Base-by-base conservation (phyloP, 2,888 invertebrate species). In the Dasypolia templi region DNA sequence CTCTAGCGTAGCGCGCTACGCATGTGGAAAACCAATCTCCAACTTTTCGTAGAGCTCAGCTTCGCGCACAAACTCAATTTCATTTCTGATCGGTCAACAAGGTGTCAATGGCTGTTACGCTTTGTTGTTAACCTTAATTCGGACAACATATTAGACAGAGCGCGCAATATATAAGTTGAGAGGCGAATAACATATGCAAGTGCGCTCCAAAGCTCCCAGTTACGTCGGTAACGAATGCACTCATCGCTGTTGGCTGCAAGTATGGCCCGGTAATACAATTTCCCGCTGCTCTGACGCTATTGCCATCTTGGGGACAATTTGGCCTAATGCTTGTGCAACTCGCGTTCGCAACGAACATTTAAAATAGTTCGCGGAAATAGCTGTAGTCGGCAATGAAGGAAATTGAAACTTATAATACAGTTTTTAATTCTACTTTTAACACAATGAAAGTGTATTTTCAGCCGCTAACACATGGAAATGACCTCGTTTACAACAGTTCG, bases 301-400 rank as follows among this genome's bases (percentile, higher is more conserved):
- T 92, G 92, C 94, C 92, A 90, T 94, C 96, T 94, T 92, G 95
- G 95, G 95, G 89, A 94, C 95, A 92, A 94, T 95, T 95, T 93
- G 85, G 90, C 86, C 91, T 94, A 94, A 95, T 95, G 91, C 91
- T 90, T 88, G 87, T 92, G 92, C 93, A 92, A 89, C 86, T 88
- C 81, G 82, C 84, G 85, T 90, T 90, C 88, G 85, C 88, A 90
- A 87, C 86, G 88, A 88, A 88, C 88, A 89, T 92, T 93, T 91
- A 90, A 92, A 91, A 92, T 92, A 91, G 91, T 89, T 88, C 81
- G 81, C 75, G 82, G 76, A 78, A 88, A 89, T 81, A 72, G 87
- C 85, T 83, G 81, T 83, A 81, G 78, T 81, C 82, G 72, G 80
- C 74, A 73, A 72, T 65, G 51, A 80, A 81, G 79, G 49, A 87